phyloP scores from a whole-genome alignment of 1,140 invertebrate genomes.

The Radopholus similis region DNA sequence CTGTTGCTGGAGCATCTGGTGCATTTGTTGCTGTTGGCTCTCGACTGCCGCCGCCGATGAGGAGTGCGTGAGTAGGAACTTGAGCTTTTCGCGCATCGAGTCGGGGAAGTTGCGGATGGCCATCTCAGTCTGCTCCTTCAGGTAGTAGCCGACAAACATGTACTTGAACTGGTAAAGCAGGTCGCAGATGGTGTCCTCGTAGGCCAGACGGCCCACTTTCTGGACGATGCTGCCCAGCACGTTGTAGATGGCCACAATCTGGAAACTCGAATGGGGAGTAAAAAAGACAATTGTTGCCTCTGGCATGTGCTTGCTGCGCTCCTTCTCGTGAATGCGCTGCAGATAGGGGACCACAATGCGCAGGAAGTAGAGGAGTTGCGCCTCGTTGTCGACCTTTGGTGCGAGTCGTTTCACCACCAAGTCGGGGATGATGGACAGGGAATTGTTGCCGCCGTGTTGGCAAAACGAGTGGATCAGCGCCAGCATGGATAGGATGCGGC shows the following conservation, averaged over 20 bases:
- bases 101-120: slow-evolving; percentile 23
- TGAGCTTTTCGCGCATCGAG: slow-evolving; percentile 32
- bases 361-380: slow-evolving; percentile 40
- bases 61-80: slow-evolving; percentile 27
- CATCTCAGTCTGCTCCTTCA: slow-evolving; percentile 22
- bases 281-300: slow-evolving; percentile 19
- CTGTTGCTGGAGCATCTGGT: slow-evolving; percentile 25
- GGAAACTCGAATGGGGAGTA: neutral
- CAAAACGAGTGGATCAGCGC: slow-evolving; percentile 40
- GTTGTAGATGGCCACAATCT: slow-evolving; percentile 37
- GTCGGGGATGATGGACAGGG: slow-evolving; percentile 22
- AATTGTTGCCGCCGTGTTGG: slow-evolving; percentile 34
- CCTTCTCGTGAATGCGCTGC: slow-evolving; percentile 35
- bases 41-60: slow-evolving; percentile 19
- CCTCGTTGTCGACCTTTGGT: slow-evolving; percentile 40
- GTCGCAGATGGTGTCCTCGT: slow-evolving; percentile 42
- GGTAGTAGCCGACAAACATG: slow-evolving; percentile 41
- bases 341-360: slow-evolving; percentile 42
- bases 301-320: slow-evolving; percentile 31
- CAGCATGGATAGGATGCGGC: slow-evolving; percentile 39
- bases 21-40: slow-evolving; percentile 16
- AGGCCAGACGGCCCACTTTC: slow-evolving; percentile 31
- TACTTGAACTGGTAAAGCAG: slow-evolving; percentile 46
- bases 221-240: slow-evolving; percentile 33
- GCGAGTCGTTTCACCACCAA: slow-evolving; percentile 20